Conservation (phyloP, 2,888 invertebrate species). For the Caenorhabditis wallacei region DNA sequence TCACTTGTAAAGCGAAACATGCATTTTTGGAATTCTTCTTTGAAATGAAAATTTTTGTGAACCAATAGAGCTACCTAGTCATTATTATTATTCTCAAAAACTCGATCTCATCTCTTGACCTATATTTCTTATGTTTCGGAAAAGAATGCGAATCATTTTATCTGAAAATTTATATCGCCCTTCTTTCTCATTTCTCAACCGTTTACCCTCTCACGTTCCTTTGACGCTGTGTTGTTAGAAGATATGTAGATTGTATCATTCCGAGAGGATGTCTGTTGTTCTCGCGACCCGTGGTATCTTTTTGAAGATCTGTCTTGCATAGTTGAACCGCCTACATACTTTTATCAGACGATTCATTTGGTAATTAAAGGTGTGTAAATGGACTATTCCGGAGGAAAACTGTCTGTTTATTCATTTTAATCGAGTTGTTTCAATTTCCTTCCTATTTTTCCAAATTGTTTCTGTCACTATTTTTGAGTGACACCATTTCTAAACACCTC, state of each 20-base stretch:
- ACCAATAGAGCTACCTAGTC: too few species aligned
- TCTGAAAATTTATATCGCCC: constrained; percentile 58
- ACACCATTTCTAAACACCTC: background rate
- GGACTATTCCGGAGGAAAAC: background rate
- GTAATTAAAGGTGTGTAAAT: constrained; percentile 17
- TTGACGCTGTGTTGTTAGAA: constrained; percentile 54
- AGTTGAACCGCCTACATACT: constrained; percentile 55
- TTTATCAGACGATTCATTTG: constrained; percentile 37
- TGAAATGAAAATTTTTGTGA: too few species aligned
- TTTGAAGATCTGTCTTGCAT: constrained; percentile 44
- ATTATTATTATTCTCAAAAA: constrained; percentile 10
- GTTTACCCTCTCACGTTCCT: constrained; percentile 4
- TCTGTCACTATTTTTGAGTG: background rate
- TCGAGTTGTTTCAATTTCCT: background rate
- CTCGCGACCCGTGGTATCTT: constrained; percentile 57
- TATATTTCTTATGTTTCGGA: background rate
- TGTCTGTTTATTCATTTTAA: background rate
- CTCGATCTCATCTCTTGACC: constrained; percentile 41
- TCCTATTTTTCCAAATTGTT: background rate
- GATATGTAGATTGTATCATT: constrained; percentile 59
- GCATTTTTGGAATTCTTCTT: too few species aligned
- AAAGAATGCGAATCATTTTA: constrained; percentile 62
- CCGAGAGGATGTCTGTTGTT: constrained; percentile 46
- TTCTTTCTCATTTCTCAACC: constrained; percentile 21
- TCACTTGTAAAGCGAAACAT: too few species aligned